Base-by-base conservation (phyloP, 2,797 vertebrate genomes). In the Hylomyscus alleni region DNA sequence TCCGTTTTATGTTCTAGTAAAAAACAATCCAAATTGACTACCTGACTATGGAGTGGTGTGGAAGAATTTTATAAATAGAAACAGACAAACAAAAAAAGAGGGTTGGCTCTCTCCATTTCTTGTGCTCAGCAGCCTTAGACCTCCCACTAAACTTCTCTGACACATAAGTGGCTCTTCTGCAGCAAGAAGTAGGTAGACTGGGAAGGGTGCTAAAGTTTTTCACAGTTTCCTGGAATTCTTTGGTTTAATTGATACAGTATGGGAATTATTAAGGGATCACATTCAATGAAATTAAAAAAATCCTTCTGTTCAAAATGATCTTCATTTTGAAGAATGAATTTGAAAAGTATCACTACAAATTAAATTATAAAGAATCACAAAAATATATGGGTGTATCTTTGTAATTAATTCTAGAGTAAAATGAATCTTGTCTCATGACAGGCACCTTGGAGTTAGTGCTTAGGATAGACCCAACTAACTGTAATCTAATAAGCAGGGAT, bases 321-420 rank as follows among this genome's bases (percentile, higher is more conserved):
- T 93, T 65, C 31, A 92, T 50, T 62, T 40, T 91, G 24, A 34
- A 94, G 89, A 17, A 91, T 80, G 40, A 89, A 95, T 90, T 52
- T 34, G 47, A 50, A 56, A 8, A 8, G 54, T 72, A 93, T 12
- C 40, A 47, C 20, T 77, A 67, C n/a, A 86, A 78, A 94, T 56
- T 78, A 67, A 95, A 76, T 37, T 6, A n/a, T n/a, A 40, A 92
- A 65, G 20, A 93, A n/a, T 50, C 11, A 29, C 24, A 37, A 92
- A 73, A n/a, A 91, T 22, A 6, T 44, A 9, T 52, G 12, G 62
- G 29, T 94, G 37, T 54, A 15, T 82, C 78, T 75, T 84, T 73
- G 50, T 60, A 17, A 58, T 34, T 87, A 92, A 73, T 17, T 67
- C 19, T 24, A 60, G 47, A 52, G n/a, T 86, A 6, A 80, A 83